These are phyloP conservation scores for Sula dactylatra DNA, from an alignment of 2,113 vertebrate genomes.

Conservation along the genomic window DNA sequence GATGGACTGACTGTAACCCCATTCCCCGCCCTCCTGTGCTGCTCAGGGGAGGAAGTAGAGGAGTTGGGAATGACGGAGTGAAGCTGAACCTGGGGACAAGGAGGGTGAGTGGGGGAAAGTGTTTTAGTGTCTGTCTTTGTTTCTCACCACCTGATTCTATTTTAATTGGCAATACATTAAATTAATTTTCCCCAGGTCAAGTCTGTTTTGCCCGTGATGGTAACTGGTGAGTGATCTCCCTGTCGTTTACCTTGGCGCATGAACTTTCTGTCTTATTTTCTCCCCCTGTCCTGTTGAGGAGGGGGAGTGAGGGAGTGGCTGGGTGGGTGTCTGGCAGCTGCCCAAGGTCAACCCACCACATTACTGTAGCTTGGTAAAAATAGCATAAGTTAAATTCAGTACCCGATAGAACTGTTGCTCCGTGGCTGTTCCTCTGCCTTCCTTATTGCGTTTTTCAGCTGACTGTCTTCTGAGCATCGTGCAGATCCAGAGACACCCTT, in stretches of 20 bases:
- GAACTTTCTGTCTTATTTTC: not conserved
- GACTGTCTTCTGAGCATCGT: not conserved
- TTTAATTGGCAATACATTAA: not conserved
- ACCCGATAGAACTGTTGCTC: not conserved
- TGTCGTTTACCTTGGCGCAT: not conserved
- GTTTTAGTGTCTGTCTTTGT: not conserved
- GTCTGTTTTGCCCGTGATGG: not conserved
- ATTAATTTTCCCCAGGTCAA: not conserved
- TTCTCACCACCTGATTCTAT: not conserved
- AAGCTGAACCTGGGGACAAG: not conserved
- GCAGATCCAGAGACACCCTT: not conserved
- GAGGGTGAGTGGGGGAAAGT: not conserved
- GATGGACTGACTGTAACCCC: not conserved
- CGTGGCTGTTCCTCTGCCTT: not conserved
- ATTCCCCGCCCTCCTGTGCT: not conserved
- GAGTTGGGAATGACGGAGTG: not conserved
- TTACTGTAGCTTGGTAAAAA: not conserved
- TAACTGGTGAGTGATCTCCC: not conserved
- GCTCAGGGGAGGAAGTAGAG: not conserved
- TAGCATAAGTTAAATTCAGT: not conserved
- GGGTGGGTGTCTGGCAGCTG: not conserved
- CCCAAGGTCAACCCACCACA: not conserved
- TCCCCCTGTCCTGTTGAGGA: not conserved
- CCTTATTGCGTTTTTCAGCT: not conserved
- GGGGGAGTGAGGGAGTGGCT: not conserved